phyloP scores from a whole-genome alignment of 2,113 vertebrate genomes.

The Pipa parva region DNA sequence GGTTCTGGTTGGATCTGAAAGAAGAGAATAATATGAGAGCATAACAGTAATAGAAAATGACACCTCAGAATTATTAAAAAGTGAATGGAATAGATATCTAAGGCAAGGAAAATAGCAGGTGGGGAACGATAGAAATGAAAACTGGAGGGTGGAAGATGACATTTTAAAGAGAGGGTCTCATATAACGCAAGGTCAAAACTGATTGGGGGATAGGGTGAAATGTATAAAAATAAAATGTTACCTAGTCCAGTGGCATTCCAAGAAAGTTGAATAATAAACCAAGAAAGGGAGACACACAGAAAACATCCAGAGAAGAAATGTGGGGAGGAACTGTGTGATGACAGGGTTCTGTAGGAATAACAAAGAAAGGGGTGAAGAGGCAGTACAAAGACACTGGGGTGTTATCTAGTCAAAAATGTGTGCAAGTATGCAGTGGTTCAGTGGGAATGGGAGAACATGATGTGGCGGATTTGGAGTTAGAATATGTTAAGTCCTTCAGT shows the following conservation, averaged over 20 bases:
- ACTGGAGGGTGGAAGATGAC: background rate
- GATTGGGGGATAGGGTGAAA: background rate
- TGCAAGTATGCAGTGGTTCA: too few relatives aligned
- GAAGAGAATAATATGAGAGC: background rate
- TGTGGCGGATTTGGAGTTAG: too few relatives aligned
- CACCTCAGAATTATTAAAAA: background rate
- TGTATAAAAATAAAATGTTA: conserved; percentile 52
- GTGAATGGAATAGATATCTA: background rate
- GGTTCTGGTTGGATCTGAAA: conserved; percentile 83
- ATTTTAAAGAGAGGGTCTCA: background rate
- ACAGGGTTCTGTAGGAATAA: conserved; percentile 74
- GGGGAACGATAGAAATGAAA: background rate
- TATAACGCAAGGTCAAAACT: background rate
- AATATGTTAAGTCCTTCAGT: too few relatives aligned
- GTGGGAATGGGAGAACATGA: too few relatives aligned
- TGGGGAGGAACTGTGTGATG: conserved; percentile 93
- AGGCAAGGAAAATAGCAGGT: background rate
- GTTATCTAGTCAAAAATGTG: too few relatives aligned
- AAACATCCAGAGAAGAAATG: conserved; percentile 88
- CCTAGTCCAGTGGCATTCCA: conserved; percentile 96
- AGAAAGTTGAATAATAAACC: conserved; percentile 90
- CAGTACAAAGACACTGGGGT: conserved; percentile 6
- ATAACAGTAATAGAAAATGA: background rate
- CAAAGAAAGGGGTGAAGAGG: conserved; percentile 21
- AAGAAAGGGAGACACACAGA: conserved; percentile 89